Conservation (phyloP, 2,888 invertebrate genomes). For the Machimus atricapillus region DNA sequence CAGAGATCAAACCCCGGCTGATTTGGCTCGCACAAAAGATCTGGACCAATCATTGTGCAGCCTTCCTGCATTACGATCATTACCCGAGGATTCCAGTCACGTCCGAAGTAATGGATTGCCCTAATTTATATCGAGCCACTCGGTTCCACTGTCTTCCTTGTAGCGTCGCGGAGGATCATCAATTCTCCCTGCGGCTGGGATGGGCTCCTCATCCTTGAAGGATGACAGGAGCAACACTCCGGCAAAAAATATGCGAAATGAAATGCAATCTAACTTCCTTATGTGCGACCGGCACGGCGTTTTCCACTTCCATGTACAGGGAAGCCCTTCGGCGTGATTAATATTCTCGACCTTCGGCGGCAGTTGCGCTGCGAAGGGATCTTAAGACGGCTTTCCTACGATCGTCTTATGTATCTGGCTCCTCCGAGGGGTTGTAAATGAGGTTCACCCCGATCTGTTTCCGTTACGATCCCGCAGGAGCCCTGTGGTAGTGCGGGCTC, state of each 20-base stretch:
- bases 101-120: constrained; percentile 45
- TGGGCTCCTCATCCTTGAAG: not conserved
- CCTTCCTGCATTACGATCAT: constrained; percentile 42
- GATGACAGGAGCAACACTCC: constrained; percentile 39
- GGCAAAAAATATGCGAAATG: constrained; percentile 7
- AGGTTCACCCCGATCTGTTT: not conserved
- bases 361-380: not conserved
- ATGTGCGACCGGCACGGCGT: not conserved
- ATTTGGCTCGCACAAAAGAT: constrained; percentile 1
- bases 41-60: not conserved
- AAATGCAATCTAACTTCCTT: constrained; percentile 25
- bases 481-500: not conserved
- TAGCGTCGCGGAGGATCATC: constrained; percentile 1
- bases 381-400: not conserved
- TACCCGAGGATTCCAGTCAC: constrained; percentile 43
- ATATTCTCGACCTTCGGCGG: not conserved
- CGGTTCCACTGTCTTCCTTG: not conserved
- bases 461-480: constrained; percentile 10
- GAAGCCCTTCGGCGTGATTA: constrained; percentile 12
- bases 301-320: not conserved
- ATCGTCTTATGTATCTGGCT: not conserved
- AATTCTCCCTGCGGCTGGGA: constrained; percentile 24
- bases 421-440: not conserved
- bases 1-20: constrained; percentile 27
- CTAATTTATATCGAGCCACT: constrained; percentile 45